Percentiles rank a stretch among this genome's conserved stretches.
phyloP scores from a whole-genome alignment of 2,113 vertebrate species.

The Tyto alba region DNA sequence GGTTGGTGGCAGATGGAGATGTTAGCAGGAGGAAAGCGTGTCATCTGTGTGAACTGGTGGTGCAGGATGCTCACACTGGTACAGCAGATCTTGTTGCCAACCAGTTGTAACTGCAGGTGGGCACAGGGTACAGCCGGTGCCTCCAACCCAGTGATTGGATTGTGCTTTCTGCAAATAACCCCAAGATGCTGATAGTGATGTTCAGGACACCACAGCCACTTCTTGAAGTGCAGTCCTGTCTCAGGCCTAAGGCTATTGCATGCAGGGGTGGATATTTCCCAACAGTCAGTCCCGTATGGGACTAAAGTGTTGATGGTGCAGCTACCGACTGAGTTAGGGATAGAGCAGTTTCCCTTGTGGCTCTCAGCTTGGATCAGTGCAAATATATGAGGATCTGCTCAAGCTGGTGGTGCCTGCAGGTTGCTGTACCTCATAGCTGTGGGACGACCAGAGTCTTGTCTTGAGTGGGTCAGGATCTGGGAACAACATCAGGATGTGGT shows the following conservation, averaged over 20 bases:
- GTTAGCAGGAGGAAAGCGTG: not conserved
- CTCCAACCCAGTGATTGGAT: no score
- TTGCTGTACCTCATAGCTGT: not conserved
- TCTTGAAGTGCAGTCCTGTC: not conserved
- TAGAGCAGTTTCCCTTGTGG: not conserved
- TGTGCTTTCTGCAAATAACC: not conserved
- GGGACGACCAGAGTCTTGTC: not conserved
- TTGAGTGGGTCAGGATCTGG: not conserved
- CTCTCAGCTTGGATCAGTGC: not conserved
- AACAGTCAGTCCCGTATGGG: not conserved
- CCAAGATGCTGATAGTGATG: not conserved
- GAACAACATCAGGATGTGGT: not conserved
- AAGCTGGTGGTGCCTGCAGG: not conserved
- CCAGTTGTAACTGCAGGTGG: not conserved
- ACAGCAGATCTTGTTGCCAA: not conserved
- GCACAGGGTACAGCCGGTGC: not conserved
- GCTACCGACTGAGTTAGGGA: not conserved
- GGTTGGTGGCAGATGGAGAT: not conserved
- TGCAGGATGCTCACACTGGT: not conserved
- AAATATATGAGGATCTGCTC: not conserved
- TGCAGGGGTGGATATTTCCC: not conserved
- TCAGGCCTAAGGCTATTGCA: rapidly evolving
- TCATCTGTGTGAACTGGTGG: not conserved
- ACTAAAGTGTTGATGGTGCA: not conserved
- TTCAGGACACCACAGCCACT: not conserved